phyloP scores from a whole-genome alignment of 2,888 invertebrate genomes.

The Drosophila austrosaltans region DNA sequence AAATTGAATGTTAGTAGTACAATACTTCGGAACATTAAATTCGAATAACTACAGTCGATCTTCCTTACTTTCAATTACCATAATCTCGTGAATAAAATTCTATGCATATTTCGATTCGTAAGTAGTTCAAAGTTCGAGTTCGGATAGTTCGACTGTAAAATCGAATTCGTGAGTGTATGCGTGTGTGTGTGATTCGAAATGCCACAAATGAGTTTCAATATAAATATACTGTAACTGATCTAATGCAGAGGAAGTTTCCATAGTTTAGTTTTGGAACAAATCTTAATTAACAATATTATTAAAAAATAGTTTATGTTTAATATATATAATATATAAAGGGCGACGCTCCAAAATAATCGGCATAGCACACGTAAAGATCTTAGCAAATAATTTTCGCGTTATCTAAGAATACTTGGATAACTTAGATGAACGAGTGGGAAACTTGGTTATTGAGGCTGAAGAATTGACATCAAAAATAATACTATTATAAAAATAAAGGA shows the following conservation, averaged over 20 bases:
- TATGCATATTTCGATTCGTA: too few species aligned
- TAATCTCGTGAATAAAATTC: too few species aligned
- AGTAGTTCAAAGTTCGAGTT: too few species aligned
- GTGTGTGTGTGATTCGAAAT: slow-evolving; percentile 1
- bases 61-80: too few species aligned
- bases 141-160: too few species aligned
- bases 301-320: slow-evolving; percentile 13
- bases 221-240: slow-evolving; percentile 22
- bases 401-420: background rate
- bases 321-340: background rate
- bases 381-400: background rate
- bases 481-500: background rate
- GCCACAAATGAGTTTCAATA: slow-evolving; percentile 14
- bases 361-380: background rate
- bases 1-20: slow-evolving; percentile 72
- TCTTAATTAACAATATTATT: slow-evolving; percentile 6
- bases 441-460: too few species aligned
- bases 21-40: slow-evolving; percentile 59
- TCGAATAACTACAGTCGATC: background rate
- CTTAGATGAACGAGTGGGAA: too few species aligned
- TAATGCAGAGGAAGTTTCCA: background rate
- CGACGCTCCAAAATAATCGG: background rate
- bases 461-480: background rate
- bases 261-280: background rate
- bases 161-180: slow-evolving; percentile 16